These are phyloP conservation scores for Parazoanthus swiftii DNA, from an alignment of 92 coral and sea anemone genomes.

Conservation along the genomic window DNA sequence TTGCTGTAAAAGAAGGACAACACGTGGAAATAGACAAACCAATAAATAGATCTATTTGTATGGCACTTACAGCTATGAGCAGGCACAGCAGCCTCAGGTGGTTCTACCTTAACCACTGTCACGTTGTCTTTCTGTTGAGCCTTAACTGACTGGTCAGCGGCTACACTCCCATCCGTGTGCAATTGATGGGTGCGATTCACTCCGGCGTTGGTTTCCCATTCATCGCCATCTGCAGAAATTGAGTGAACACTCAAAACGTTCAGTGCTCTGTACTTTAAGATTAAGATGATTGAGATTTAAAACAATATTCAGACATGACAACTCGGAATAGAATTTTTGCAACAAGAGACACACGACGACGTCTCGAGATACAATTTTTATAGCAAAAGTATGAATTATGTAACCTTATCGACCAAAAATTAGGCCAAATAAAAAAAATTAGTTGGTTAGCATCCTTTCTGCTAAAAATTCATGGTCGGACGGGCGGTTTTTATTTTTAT, in stretches of 20 bases:
- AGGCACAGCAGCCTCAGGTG: conserved; percentile 48
- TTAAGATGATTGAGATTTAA: too few relatives aligned
- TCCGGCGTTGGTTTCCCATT: conserved; percentile 4
- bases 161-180: conserved; percentile 15
- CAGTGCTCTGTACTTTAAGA: neutral
- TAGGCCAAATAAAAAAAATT: too few relatives aligned
- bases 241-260: neutral
- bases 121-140: conserved; percentile 62
- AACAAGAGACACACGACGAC: too few relatives aligned
- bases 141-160: conserved; percentile 55
- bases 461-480: too few relatives aligned
- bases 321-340: too few relatives aligned
- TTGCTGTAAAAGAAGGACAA: neutral
- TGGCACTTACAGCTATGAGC: conserved; percentile 49
- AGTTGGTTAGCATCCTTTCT: too few relatives aligned
- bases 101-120: conserved; percentile 58
- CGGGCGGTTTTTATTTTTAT: too few relatives aligned
- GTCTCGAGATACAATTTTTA: too few relatives aligned
- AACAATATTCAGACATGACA: too few relatives aligned
- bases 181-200: neutral
- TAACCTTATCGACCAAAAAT: too few relatives aligned
- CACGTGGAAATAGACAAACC: too few relatives aligned
- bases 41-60: neutral
- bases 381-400: too few relatives aligned
- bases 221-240: conserved; percentile 17